Percentiles rank a stretch among this genome's conserved stretches.
Conservation (phyloP, 2,113 vertebrate species). For the Lepisosteus oculatus region DNA sequence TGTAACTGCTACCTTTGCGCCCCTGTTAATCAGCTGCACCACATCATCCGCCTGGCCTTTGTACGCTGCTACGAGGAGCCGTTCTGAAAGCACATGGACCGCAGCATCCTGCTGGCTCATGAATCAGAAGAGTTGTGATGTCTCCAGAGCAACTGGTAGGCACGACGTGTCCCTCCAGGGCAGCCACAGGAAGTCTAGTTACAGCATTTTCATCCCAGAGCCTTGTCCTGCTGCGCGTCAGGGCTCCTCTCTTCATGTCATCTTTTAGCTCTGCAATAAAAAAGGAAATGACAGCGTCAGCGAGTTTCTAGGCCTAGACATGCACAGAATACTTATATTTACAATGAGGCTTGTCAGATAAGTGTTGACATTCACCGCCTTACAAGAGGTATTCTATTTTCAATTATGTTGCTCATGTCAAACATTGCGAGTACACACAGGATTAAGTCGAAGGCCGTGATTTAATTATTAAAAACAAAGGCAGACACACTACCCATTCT, state of each 20-base stretch:
- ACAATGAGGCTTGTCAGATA: too few species aligned
- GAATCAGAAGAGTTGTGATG: constrained; percentile 76
- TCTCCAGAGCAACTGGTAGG: constrained; percentile 40
- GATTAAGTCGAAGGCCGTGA: too few species aligned
- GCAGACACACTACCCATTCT: too few species aligned
- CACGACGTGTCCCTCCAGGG: constrained; percentile 45
- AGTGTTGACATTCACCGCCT: too few species aligned
- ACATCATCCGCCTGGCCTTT: constrained; percentile 97
- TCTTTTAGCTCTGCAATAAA: constrained; percentile 62
- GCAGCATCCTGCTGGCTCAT: constrained; percentile 97
- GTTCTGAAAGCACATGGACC: constrained; percentile 92
- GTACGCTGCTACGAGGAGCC: constrained; percentile 92
- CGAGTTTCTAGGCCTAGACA: neutral
- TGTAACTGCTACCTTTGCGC: constrained; percentile 93
- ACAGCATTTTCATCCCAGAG: constrained; percentile 41
- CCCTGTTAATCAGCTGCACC: constrained; percentile 98
- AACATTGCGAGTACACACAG: too few species aligned
- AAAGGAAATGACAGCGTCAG: constrained; percentile 52
- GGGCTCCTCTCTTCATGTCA: constrained; percentile 54
- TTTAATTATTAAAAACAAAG: too few species aligned
- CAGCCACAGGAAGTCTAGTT: constrained; percentile 27
- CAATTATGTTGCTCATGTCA: too few species aligned
- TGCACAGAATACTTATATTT: neutral
- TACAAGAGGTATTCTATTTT: too few species aligned
- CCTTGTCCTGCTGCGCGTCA: constrained; percentile 10